Evolutionary conservation across 2,888 invertebrate species (phyloP), one percentile per base, ranked within the genome.

Genomic region (Portevinia maculata): DNA sequence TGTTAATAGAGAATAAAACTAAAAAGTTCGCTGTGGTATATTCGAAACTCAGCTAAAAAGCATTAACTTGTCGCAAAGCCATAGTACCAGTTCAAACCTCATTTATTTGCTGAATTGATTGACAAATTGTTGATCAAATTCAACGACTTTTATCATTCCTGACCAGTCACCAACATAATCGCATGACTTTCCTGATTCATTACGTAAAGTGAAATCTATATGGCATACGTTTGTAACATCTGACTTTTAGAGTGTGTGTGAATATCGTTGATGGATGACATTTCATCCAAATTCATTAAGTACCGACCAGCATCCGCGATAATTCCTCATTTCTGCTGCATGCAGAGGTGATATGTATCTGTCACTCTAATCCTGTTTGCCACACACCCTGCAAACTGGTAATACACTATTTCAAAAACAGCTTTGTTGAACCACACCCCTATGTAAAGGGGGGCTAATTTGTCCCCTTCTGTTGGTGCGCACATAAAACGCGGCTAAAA

Each of bases 401-500:
- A 39, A 4, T 17, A 7, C 5, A 24, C 24, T 3, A 24, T 24
- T 2, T 19, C 1, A 9, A 8, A 8, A 17, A 13, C 13, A 15
- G 13, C 37, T n/a, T n/a, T n/a, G n/a, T n/a, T n/a, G n/a, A 34
- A 9, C 17, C 8, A 7, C 41, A 7, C 9, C 11, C 44, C 44
- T 9, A 21, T 19, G 11, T 44, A 44, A 59, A 44, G 78, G 62
- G 55, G 71, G 78, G 78, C 78, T 83, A 78, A 83, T 78, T 78
- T 83, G 48, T 67, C 48, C 75, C 53, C 76, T 65, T 52, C 15
- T 32, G 21, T 15, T 15, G 32, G 57, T 17, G 57, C 69, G 52
- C 57, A 59, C 65, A 75, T 75, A 55, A 75, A 75, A 69, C 70
- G 75, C 81, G 69, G 57, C 62, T 65, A 53, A 44, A 71, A 67